A percentile compares a stretch with the other conserved stretches of the same genome.
Evolutionary conservation across 2,113 vertebrate species (phyloP).

Genomic region (Myotis lucifugus): DNA sequence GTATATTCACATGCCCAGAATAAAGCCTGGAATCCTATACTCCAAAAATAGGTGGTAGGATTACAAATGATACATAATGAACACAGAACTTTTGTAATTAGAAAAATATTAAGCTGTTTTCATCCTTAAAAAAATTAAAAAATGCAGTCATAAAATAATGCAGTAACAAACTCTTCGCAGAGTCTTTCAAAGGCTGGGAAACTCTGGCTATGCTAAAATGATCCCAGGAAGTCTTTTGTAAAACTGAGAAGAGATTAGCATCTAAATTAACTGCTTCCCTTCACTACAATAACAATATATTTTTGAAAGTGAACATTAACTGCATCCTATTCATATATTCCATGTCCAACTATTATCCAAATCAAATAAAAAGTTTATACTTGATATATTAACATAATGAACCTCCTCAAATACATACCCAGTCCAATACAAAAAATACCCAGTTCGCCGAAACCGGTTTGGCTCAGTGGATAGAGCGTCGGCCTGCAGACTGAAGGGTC

Average conservation of each 20-base stretch:
- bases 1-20: background rate
- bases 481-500: too few relatives aligned
- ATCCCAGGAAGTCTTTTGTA: constrained; percentile 63
- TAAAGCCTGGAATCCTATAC: background rate
- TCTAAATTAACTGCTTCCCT: constrained; percentile 60
- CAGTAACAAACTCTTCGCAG: constrained; percentile 4
- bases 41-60: background rate
- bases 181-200: constrained; percentile 50
- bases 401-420: constrained; percentile 14
- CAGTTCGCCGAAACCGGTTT: too few relatives aligned
- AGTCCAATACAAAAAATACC: background rate
- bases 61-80: background rate
- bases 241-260: constrained; percentile 65
- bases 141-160: constrained; percentile 40
- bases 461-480: too few relatives aligned
- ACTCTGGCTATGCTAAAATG: background rate
- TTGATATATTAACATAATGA: constrained; percentile 49
- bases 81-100: constrained; percentile 8
- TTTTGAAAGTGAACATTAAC: constrained; percentile 63
- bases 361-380: constrained; percentile 59
- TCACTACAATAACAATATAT: constrained; percentile 46
- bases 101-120: constrained; percentile 41
- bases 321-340: constrained; percentile 49
- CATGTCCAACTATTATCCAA: constrained; percentile 53
- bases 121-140: constrained; percentile 42